Conservation (phyloP, 2,113 vertebrate genomes). For the Eudyptes chrysolophus region DNA sequence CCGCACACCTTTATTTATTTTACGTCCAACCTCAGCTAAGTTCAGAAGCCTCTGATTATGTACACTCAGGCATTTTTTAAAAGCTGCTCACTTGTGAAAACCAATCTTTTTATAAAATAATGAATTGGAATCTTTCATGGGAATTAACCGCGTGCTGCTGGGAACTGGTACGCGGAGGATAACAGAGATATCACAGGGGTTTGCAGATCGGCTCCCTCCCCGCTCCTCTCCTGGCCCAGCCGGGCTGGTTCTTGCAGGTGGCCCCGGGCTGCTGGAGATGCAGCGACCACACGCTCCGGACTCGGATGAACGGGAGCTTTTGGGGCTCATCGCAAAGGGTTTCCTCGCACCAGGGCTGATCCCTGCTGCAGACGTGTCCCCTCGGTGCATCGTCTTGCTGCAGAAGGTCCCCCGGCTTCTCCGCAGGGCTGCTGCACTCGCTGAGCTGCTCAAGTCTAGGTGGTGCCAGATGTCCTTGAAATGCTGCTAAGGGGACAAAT, state of each 20-base stretch:
- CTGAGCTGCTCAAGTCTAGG: background rate
- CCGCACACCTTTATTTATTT: background rate
- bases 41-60: background rate
- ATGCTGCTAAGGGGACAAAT: background rate
- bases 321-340: background rate
- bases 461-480: background rate
- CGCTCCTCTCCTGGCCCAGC: accelerated
- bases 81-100: background rate
- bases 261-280: background rate
- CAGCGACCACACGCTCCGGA: accelerated
- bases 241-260: background rate
- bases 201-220: accelerated
- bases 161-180: accelerated
- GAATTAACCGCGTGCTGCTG: background rate
- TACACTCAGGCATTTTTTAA: background rate
- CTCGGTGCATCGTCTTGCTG: accelerated
- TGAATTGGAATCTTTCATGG: background rate
- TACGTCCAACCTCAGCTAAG: accelerated
- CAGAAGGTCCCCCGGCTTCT: background rate
- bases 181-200: background rate
- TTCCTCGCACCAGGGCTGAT: background rate
- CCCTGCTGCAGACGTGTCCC: background rate
- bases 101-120: background rate
- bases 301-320: background rate
- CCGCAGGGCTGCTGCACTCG: accelerated